Base-by-base conservation (phyloP, 2,888 invertebrate species). In the Lagria hirta region DNA sequence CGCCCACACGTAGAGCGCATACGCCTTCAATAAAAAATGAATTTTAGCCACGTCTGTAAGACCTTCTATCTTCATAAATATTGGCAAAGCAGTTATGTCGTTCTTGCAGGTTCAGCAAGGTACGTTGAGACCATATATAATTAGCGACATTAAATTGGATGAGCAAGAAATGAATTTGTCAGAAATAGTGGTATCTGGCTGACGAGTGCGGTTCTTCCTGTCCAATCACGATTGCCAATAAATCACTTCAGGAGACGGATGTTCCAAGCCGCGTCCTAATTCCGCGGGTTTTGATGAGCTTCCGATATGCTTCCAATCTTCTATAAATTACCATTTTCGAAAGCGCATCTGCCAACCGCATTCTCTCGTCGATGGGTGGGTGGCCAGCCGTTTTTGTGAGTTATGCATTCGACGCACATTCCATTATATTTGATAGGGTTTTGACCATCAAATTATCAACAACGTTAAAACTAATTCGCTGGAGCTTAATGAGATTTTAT, bases 271-370 rank as follows among this genome's bases (percentile, higher is more conserved):
- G 56, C 58, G 63, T 62, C 61, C 65, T 65, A 65, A 68, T 69
- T 68, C 58, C 60, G 61, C 52, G 63, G 63, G 60, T 64, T 65
- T 65, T 68, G 69, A 68, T 68, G 66, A 68, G 65, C 65, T 67
- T 64, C 62, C 66, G 65, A 67, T 68, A 62, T 66, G 63, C 63
- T 62, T 55, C 58, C 64, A 62, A 66, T 66, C 66, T 64, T 63
- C 60, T 57, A 60, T 60, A 64, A 66, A 67, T 67, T 67, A 64
- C 65, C 60, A 64, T 60, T 58, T 35, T 53, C 52, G 53, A 54
- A 59, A 56, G 58, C 59, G 57, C 58, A 55, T 54, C 56, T 60
- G 60, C 54, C 58, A 59, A 49, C 53, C 55, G 55, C 58, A 61
- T 58, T 53, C 58, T 56, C 52, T 58, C 57, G 56, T 62, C n/a